Percentiles rank a stretch among this genome's conserved stretches.
Evolutionary conservation across 2,888 invertebrate species (phyloP).

Genomic region (Tinea pellionella): DNA sequence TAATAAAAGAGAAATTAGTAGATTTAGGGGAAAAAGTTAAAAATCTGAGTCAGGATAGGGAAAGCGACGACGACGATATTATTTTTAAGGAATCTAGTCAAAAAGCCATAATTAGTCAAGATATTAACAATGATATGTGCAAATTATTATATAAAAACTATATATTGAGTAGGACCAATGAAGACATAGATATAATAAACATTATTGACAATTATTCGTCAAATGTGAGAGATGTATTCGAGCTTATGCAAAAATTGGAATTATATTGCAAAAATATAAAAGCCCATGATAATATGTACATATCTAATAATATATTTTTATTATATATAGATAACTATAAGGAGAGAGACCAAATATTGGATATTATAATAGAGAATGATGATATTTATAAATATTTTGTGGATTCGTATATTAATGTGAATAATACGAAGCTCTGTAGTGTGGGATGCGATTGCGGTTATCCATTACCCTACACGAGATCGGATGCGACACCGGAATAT

Average conservation of each 20-base stretch:
- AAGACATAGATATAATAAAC: conserved; percentile 41
- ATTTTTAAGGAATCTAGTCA: conserved; percentile 61
- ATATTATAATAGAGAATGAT: conserved; percentile 46
- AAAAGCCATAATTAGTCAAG: conserved; percentile 30
- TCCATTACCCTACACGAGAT: conserved; percentile 63
- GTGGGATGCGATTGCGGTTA: conserved; percentile 71
- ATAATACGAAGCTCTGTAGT: conserved; percentile 48
- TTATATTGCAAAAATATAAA: conserved; percentile 51
- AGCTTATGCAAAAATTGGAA: conserved; percentile 48
- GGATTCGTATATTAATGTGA: conserved; percentile 69
- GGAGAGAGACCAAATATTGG: conserved; percentile 34
- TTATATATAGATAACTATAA: conserved; percentile 41
- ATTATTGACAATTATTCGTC: conserved; percentile 49
- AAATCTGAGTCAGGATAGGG: conserved; percentile 43
- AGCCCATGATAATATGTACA: conserved; percentile 49
- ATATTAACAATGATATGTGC: conserved; percentile 33
- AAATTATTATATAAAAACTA: conserved; percentile 54
- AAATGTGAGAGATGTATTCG: conserved; percentile 57
- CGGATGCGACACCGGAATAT: conserved; percentile 53
- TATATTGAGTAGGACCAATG: conserved; percentile 55
- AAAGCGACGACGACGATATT: conserved; percentile 37
- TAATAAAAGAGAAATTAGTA: conserved; percentile 67
- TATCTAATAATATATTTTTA: conserved; percentile 53
- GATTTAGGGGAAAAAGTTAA: conserved; percentile 62
- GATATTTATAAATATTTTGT: conserved; percentile 61